These are phyloP conservation scores for Harmothoe impar DNA, from an alignment of 2,888 invertebrate genomes.

Conservation along the genomic window DNA sequence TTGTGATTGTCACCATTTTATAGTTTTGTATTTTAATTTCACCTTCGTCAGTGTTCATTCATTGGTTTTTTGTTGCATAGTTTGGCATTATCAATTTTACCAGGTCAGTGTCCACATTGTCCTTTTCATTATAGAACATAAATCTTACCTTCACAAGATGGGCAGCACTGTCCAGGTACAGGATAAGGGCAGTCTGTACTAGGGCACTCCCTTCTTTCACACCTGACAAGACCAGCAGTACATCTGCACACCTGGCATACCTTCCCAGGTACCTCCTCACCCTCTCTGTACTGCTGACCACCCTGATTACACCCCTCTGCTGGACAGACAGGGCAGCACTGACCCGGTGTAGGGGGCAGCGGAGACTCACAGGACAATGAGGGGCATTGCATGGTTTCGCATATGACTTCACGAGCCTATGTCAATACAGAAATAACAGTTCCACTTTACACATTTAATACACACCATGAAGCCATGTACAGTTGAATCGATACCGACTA, in stretches of 20 bases:
- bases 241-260: slow-evolving; percentile 57
- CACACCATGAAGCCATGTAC: too few species aligned
- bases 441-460: too few species aligned
- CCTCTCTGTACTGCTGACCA: background rate
- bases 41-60: too few species aligned
- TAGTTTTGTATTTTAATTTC: too few species aligned
- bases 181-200: slow-evolving; percentile 47
- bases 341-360: background rate
- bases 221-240: background rate
- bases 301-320: background rate
- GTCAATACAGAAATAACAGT: too few species aligned
- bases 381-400: background rate
- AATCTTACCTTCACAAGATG: slow-evolving; percentile 46
- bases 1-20: too few species aligned
- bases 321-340: slow-evolving; percentile 50
- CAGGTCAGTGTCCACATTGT: too few species aligned
- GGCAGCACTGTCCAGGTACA: slow-evolving; percentile 25
- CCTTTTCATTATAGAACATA: too few species aligned
- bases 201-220: background rate
- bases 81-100: too few species aligned
- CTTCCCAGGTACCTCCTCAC: background rate
- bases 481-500: too few species aligned
- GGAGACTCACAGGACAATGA: background rate
- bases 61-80: too few species aligned
- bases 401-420: slow-evolving; percentile 12